Percentiles rank a stretch among this genome's conserved stretches.
Evolutionary conservation across 2,113 vertebrate genomes (phyloP).

Genomic region (Myotis davidii): DNA sequence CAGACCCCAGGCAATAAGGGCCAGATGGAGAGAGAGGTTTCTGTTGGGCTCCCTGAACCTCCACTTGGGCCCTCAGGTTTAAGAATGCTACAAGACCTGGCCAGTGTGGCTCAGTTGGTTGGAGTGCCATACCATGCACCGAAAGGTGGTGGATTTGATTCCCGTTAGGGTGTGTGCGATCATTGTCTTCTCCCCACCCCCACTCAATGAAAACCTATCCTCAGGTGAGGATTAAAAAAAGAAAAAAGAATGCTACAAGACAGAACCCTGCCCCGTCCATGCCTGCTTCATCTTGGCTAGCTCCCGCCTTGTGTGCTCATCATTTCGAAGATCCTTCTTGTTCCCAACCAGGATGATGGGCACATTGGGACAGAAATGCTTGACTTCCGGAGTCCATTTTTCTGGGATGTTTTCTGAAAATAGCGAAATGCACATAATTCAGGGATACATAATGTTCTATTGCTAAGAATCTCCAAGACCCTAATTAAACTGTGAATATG

Average conservation of each 20-base stretch:
- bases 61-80: not conserved
- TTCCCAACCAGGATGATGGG: slow-evolving; percentile 99
- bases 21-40: not conserved
- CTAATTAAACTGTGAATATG: not conserved
- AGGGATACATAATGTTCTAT: not conserved
- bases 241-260: not conserved
- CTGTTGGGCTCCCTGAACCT: not conserved
- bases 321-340: slow-evolving; percentile 98
- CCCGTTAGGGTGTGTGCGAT: not conserved
- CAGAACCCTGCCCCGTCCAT: slow-evolving; percentile 60
- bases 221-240: not conserved
- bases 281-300: slow-evolving; percentile 99
- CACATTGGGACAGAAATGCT: slow-evolving; percentile 99
- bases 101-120: too few species aligned
- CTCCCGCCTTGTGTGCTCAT: slow-evolving; percentile 97
- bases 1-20: not conserved
- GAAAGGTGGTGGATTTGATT: not conserved
- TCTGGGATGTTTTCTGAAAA: slow-evolving; percentile 97
- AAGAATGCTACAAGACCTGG: not conserved
- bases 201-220: not conserved
- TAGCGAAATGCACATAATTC: slow-evolving; percentile 14
- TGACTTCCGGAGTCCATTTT: slow-evolving; percentile 99
- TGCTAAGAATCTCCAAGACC: not conserved
- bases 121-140: not conserved
- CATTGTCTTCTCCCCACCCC: too few species aligned